Conservation (phyloP, 2,113 vertebrate genomes). For the Chloebia gouldiae region DNA sequence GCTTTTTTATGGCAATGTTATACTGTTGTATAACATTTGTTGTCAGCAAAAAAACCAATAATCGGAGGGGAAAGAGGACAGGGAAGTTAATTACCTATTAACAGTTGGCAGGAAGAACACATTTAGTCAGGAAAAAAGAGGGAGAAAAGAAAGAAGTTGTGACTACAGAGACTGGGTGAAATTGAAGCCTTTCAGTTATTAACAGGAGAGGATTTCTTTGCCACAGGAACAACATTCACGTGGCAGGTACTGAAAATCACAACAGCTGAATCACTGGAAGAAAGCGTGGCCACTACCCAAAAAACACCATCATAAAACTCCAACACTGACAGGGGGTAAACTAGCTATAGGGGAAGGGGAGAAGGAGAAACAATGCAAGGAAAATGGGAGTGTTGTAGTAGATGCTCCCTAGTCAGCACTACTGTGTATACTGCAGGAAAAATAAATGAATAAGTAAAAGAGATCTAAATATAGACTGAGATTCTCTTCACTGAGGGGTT, state of each 20-base stretch:
- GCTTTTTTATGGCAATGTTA: neutral
- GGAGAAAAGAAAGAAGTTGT: neutral
- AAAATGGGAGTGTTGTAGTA: neutral
- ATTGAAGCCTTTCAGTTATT: neutral
- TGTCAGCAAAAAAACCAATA: neutral
- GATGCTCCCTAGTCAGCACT: neutral
- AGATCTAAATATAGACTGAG: slow-evolving; percentile 21
- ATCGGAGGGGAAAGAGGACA: neutral
- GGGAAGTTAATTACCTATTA: neutral
- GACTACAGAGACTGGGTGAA: neutral
- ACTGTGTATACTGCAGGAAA: neutral
- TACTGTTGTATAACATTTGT: neutral
- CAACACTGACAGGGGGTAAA: neutral
- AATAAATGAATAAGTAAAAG: slow-evolving; percentile 26
- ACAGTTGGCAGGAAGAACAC: neutral
- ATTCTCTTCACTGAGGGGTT: neutral
- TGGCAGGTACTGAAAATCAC: neutral
- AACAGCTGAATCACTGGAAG: neutral
- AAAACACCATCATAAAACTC: neutral
- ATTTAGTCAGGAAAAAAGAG: neutral
- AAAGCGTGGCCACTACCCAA: neutral
- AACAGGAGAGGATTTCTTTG: neutral
- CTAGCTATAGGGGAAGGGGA: neutral
- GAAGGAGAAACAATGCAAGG: neutral
- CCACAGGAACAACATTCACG: neutral